A percentile compares a stretch with the other conserved stretches of the same genome.
phyloP scores from a whole-genome alignment of 1,140 invertebrate species.

The Penaeus indicus region DNA sequence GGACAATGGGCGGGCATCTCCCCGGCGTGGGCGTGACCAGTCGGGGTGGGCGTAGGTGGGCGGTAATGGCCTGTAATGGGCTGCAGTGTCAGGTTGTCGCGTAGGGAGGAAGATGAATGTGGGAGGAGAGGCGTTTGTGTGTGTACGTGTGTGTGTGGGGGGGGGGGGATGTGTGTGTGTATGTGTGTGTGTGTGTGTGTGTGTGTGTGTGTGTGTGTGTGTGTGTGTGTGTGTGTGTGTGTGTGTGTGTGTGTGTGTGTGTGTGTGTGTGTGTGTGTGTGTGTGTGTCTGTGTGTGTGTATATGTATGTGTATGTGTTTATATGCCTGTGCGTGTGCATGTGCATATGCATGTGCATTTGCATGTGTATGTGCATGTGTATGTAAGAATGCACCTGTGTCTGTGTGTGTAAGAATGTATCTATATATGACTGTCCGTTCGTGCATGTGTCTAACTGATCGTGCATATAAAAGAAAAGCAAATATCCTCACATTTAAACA shows the following conservation, averaged over 20 bases:
- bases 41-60: too few relatives aligned
- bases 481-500: too few relatives aligned
- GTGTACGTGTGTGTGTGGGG: conserved; percentile 14
- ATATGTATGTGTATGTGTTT: not conserved
- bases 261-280: not conserved
- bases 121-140: not conserved
- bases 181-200: conserved; percentile 23
- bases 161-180: conserved; percentile 5
- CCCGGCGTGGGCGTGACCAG: too few relatives aligned
- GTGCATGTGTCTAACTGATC: not conserved
- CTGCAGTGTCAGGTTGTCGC: too few relatives aligned
- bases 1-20: too few relatives aligned
- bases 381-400: not conserved
- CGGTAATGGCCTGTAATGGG: too few relatives aligned
- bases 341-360: not conserved
- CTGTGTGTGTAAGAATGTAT: not conserved
- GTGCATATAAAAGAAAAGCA: not conserved
- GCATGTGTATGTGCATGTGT: not conserved
- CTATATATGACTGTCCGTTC: not conserved
- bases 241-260: conserved; percentile 19
- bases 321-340: not conserved
- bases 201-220: conserved; percentile 21
- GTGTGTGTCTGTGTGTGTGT: not conserved
- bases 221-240: conserved; percentile 22
- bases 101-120: not conserved